phyloP scores from a whole-genome alignment of 2,797 vertebrate genomes.

The Pantherophis vulpinus region DNA sequence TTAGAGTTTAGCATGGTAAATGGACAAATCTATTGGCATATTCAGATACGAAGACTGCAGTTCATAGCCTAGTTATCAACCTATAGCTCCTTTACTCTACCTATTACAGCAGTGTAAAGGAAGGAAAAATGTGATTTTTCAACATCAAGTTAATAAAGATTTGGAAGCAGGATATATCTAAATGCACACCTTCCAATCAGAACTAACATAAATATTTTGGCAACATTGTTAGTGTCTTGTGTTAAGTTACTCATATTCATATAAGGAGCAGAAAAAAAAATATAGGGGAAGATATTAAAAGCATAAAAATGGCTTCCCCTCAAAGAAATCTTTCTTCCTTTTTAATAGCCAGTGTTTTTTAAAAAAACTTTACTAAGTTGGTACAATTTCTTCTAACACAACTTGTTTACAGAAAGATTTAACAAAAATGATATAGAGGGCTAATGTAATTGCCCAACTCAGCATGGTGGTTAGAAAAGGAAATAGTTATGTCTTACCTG shows the following conservation, averaged over 20 bases:
- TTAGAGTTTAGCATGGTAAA: constrained; percentile 49
- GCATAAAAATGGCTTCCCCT: not conserved
- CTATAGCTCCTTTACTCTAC: not conserved
- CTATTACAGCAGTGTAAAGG: not conserved
- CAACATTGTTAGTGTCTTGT: not conserved
- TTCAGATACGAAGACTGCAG: constrained; percentile 37
- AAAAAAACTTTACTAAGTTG: not conserved
- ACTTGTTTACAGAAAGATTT: constrained; percentile 20
- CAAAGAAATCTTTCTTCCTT: not conserved
- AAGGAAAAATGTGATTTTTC: not conserved
- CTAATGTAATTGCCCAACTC: not conserved
- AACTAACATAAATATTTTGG: constrained; percentile 4
- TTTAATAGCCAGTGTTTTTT: constrained; percentile 18
- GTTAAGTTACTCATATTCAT: not conserved
- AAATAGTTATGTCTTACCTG: not conserved
- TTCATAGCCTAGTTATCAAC: constrained; percentile 21
- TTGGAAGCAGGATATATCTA: not conserved
- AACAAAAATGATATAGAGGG: not conserved
- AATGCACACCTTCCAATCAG: not conserved
- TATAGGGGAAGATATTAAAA: constrained; percentile 34
- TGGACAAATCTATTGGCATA: constrained; percentile 49
- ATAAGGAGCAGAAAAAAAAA: constrained; percentile 18
- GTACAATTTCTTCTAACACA: constrained; percentile 22
- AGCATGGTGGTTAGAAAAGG: accelerated
- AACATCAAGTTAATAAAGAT: constrained; percentile 8